These are phyloP conservation scores for Agonum fuliginosum DNA, from an alignment of 2,888 invertebrate species.

Conservation along the genomic window DNA sequence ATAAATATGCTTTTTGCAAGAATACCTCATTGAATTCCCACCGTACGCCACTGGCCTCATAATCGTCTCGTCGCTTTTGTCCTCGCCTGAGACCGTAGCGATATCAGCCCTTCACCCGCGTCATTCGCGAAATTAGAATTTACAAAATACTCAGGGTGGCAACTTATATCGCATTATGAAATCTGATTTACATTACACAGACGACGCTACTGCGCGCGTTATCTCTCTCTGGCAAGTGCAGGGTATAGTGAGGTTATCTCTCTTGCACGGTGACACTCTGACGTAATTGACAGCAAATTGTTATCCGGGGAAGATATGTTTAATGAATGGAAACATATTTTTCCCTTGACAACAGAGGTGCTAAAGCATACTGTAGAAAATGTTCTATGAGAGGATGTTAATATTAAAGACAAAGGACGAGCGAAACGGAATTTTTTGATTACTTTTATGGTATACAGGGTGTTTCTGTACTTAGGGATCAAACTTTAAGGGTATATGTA, in stretches of 20 bases:
- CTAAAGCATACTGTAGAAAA: neutral
- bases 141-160: constrained; percentile 57
- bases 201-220: constrained; percentile 1
- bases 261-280: constrained; percentile 4
- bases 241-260: neutral
- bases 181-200: constrained; percentile 55
- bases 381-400: no score
- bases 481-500: no score
- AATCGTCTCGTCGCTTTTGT: constrained; percentile 32
- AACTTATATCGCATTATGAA: constrained; percentile 58
- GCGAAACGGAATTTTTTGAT: no score
- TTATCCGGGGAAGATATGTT: constrained; percentile 43
- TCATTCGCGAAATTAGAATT: constrained; percentile 57
- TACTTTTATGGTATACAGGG: no score
- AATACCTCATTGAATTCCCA: neutral
- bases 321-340: constrained; percentile 56
- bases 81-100: constrained; percentile 17
- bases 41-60: constrained; percentile 19
- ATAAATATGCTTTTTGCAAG: constrained; percentile 14
- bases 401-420: neutral
- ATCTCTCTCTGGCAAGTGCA: constrained; percentile 15
- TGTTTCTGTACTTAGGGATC: no score
- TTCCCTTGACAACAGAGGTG: constrained; percentile 7
- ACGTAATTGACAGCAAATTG: constrained; percentile 53
- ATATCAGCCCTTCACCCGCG: constrained; percentile 43